These are phyloP conservation scores for Champsocephalus gunnari DNA, from an alignment of 2,797 vertebrate species.

Conservation along the genomic window DNA sequence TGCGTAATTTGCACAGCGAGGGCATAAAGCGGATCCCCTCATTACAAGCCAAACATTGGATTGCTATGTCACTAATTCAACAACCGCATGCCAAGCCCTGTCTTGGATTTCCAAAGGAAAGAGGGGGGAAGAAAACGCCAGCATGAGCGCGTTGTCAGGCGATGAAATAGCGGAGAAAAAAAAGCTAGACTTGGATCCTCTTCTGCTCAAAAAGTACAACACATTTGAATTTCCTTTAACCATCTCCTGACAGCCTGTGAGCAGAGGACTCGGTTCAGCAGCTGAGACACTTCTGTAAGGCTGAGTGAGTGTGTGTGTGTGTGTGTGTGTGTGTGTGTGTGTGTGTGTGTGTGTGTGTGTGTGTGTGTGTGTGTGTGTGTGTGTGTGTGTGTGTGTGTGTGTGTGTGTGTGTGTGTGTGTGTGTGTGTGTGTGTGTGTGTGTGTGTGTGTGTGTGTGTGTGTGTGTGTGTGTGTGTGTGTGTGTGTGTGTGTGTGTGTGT, in stretches of 20 bases:
- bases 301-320: too few relatives aligned
- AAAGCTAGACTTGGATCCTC: conserved; percentile 11
- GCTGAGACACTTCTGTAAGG: conserved; percentile 1
- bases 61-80: conserved; percentile 60
- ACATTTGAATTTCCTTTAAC: conserved; percentile 44
- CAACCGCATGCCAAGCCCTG: conserved; percentile 54
- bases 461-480: background rate
- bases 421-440: too few relatives aligned
- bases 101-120: conserved; percentile 49
- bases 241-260: conserved; percentile 25
- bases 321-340: conserved; percentile 1
- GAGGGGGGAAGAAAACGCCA: conserved; percentile 35
- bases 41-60: conserved; percentile 45
- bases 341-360: background rate
- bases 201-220: conserved; percentile 24
- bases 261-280: conserved; percentile 26
- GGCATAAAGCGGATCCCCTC: conserved; percentile 47
- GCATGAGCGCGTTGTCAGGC: conserved; percentile 41
- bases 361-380: background rate
- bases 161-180: conserved; percentile 12
- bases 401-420: background rate
- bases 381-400: background rate
- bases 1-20: conserved; percentile 40
- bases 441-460: background rate
- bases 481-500: too few relatives aligned